Evolutionary conservation across 2,888 invertebrate genomes (phyloP).

Genomic region (Chironomus tentans): DNA sequence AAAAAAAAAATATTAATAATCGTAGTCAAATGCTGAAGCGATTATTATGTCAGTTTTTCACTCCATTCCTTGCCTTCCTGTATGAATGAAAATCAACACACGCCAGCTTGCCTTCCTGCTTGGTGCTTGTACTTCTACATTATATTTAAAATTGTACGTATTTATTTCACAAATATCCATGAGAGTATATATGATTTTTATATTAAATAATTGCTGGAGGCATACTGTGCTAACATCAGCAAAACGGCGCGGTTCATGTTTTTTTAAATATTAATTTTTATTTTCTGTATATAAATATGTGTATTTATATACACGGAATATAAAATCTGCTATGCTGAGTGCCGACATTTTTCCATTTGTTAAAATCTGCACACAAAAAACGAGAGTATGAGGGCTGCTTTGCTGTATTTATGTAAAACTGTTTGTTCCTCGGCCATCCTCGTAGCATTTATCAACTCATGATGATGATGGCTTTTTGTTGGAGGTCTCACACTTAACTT

Average conservation of each 20-base stretch:
- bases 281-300: neutral
- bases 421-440: no score
- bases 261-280: neutral
- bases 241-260: neutral
- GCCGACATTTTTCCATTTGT: no score
- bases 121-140: neutral
- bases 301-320: neutral
- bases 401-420: no score
- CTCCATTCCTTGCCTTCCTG: neutral
- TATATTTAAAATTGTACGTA: conserved; percentile 11
- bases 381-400: no score
- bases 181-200: conserved; percentile 17
- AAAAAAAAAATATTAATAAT: neutral
- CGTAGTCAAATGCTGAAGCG: neutral
- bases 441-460: no score
- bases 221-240: conserved; percentile 13
- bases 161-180: conserved; percentile 18
- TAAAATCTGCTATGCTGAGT: neutral
- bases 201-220: conserved; percentile 24
- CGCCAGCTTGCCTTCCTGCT: neutral
- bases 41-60: neutral
- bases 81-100: neutral
- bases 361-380: no score
- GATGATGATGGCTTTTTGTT: no score
- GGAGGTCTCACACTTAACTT: no score